phyloP scores from a whole-genome alignment of 1,140 invertebrate species.

The Spodoptera litura region DNA sequence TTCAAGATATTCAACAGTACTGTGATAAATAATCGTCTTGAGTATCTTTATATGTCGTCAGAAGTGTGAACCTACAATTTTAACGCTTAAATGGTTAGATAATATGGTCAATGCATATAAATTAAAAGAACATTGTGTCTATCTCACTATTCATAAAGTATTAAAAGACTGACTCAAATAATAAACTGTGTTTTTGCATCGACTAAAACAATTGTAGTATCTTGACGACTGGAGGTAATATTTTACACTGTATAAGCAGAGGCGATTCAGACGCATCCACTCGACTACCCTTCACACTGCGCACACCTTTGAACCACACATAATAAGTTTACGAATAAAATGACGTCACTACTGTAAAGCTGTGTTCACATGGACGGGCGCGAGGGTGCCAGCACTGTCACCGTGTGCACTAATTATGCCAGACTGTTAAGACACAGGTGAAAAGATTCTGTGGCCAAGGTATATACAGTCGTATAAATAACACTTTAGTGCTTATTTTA shows the following conservation, averaged over 20 bases:
- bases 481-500: too few relatives aligned
- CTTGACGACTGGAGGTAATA: not conserved
- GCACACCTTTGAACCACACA: not conserved
- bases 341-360: conserved; percentile 28
- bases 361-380: conserved; percentile 7
- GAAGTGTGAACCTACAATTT: too few relatives aligned
- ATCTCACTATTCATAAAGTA: too few relatives aligned
- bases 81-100: too few relatives aligned
- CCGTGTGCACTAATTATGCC: conserved; percentile 41
- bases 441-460: conserved; percentile 9
- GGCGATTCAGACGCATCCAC: not conserved
- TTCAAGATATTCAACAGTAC: too few relatives aligned
- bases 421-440: conserved; percentile 3
- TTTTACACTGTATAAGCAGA: not conserved
- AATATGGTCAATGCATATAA: too few relatives aligned
- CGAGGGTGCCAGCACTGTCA: conserved; percentile 23
- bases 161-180: too few relatives aligned
- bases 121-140: too few relatives aligned
- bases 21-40: too few relatives aligned
- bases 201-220: not conserved
- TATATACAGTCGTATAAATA: not conserved
- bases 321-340: conserved; percentile 22
- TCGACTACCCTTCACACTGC: not conserved
- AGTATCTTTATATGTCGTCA: too few relatives aligned
- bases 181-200: too few relatives aligned